Evolutionary conservation across 2,113 vertebrate species (phyloP).

Genomic region (Piprites chloris): DNA sequence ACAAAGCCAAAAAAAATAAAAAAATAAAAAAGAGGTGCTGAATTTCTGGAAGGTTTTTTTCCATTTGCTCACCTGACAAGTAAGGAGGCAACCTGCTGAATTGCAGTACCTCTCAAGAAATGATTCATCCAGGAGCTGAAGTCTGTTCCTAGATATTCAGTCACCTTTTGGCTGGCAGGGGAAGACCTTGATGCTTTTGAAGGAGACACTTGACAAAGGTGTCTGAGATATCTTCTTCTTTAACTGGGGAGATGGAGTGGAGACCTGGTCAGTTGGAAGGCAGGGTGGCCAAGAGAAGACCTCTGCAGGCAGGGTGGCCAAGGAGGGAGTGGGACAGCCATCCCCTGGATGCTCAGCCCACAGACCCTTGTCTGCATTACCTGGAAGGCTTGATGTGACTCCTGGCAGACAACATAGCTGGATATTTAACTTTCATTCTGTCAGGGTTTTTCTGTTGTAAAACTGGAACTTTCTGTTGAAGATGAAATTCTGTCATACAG

Average conservation of each 20-base stretch:
- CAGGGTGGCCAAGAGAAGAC: neutral
- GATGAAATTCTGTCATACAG: neutral
- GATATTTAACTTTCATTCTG: neutral
- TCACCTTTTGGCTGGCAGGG: neutral
- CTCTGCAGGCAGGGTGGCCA: neutral
- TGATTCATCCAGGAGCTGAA: neutral
- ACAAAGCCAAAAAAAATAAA: too few relatives aligned
- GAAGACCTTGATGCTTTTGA: neutral
- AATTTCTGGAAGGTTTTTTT: neutral
- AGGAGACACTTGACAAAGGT: neutral
- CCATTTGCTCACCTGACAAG: neutral
- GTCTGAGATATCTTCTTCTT: neutral
- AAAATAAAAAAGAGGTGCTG: neutral
- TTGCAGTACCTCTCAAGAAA: neutral
- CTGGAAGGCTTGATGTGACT: neutral
- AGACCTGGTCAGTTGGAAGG: neutral
- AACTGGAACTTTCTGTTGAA: neutral
- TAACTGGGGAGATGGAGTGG: neutral
- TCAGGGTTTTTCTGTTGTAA: neutral
- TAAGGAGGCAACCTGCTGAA: neutral
- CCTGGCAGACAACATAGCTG: neutral
- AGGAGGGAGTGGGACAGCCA: accelerated
- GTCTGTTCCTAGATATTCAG: neutral
- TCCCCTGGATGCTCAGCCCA: too few relatives aligned
- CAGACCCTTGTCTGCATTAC: neutral